Conservation (phyloP, 2,888 invertebrate species). For the Acronicta leporina region DNA sequence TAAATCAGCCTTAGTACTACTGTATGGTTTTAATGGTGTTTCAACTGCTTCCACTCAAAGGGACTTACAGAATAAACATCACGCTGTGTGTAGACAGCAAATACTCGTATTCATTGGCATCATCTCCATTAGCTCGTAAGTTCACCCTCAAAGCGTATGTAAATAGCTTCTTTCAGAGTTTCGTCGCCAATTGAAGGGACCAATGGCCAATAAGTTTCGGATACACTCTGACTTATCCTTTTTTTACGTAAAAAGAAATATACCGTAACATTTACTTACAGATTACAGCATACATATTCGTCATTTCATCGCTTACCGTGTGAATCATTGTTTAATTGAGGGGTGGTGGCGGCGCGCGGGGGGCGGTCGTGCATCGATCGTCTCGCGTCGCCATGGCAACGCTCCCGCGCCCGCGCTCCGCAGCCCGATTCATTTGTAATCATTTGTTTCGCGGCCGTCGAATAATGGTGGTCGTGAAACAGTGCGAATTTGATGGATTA, state of each 20-base stretch:
- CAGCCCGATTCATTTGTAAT: constrained; percentile 86
- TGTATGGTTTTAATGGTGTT: constrained; percentile 37
- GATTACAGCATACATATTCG: constrained; percentile 68
- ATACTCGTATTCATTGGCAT: constrained; percentile 48
- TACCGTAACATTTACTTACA: constrained; percentile 16
- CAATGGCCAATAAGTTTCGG: constrained; percentile 11
- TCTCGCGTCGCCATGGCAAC: constrained; percentile 83
- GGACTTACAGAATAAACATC: constrained; percentile 50
- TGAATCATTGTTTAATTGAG: constrained; percentile 88
- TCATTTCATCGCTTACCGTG: constrained; percentile 79
- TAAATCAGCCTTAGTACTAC: constrained; percentile 30
- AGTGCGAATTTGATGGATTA: constrained; percentile 83
- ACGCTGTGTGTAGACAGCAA: constrained; percentile 43
- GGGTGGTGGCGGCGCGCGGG: constrained; percentile 68
- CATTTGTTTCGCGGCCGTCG: constrained; percentile 87
- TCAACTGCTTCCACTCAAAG: constrained; percentile 36
- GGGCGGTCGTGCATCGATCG: constrained; percentile 81
- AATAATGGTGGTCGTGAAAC: constrained; percentile 83
- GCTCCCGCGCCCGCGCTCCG: constrained; percentile 64
- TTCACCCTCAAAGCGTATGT: constrained; percentile 46
- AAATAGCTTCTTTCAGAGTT: constrained; percentile 41
- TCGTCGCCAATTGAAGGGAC: constrained; percentile 30
- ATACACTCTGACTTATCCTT: neutral
- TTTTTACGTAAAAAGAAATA: neutral
- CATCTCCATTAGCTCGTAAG: constrained; percentile 52